Evolutionary conservation across 2,797 vertebrate species (phyloP), one percentile per base, ranked within the genome.

Genomic region (Rhodeus uyekii): DNA sequence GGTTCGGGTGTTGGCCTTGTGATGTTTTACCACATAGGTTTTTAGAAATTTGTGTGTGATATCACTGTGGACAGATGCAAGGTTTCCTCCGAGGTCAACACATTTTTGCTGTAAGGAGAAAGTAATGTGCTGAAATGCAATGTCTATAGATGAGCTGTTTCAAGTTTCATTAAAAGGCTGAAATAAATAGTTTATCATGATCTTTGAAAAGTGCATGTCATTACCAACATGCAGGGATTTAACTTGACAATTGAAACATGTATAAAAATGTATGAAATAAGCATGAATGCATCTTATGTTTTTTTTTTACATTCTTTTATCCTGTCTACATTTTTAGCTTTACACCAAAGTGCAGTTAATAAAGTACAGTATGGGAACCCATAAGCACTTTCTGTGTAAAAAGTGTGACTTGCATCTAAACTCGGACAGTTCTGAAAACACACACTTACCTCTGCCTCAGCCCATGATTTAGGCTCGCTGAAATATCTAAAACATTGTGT

Each of bases 401-500:
- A 16, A 16, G 27, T 60, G 13, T 29, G 16, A 60, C 5, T 29
- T 8, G 24, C 24, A 29, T 4, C 18, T 2, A 5, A 2, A 24
- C 36, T 39, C 24, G 36, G n/a, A 58, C 3, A 14, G 27, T 58
- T 24, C 38, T 2, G 42, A 69, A 44, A 46, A 46, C 42, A 19
- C 13, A 13, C 8, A 5, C 4, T 16, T 78, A 85, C 84, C 65
- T 87, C 86, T 14, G 84, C 82, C 8, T 85, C 74, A 10, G 76
- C 44, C 84, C 84, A 87, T 9, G 79, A 1, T 46, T 79, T 85
- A 2, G 0, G 1, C 3, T 69, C 60, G 2, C 7, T 2, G 8
- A 82, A 10, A 58, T 60, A 80, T 46, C 61, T 87, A 19, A 78
- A 87, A 76, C 86, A 85, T 16, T 72, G 38, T 55, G 24, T 22